Evolutionary conservation across 2,113 vertebrate genomes (phyloP).

Genomic region (Eretmochelys imbricata): DNA sequence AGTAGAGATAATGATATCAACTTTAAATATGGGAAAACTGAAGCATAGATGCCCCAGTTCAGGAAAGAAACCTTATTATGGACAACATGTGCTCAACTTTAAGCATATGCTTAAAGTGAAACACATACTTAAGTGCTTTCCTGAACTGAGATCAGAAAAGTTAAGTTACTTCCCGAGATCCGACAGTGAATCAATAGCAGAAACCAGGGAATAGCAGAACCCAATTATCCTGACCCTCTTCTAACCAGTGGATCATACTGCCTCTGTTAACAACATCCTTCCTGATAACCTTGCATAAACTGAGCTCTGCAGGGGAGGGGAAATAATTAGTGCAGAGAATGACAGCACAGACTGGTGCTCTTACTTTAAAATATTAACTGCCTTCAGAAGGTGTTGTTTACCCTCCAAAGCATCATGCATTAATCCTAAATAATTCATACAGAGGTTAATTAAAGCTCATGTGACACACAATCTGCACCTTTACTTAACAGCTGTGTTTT

Average conservation of each 20-base stretch:
- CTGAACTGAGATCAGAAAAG: background rate
- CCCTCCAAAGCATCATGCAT: background rate
- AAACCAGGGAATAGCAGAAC: background rate
- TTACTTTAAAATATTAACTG: constrained; percentile 39
- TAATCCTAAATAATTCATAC: constrained; percentile 27
- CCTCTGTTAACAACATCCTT: background rate
- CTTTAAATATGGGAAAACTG: background rate
- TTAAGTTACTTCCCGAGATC: background rate
- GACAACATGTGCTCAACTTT: background rate
- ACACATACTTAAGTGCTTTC: background rate
- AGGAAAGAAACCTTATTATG: background rate
- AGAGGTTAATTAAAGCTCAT: background rate
- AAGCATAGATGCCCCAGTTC: background rate
- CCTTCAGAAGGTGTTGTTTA: constrained; percentile 26
- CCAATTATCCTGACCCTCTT: background rate
- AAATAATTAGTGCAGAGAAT: background rate
- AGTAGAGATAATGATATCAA: background rate
- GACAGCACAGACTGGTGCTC: background rate
- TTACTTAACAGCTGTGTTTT: background rate
- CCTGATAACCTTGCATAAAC: background rate
- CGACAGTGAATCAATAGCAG: background rate
- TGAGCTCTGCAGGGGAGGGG: background rate
- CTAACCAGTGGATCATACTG: background rate
- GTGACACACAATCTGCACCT: background rate
- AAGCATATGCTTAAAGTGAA: background rate